Percentiles rank a stretch among this genome's conserved stretches.
phyloP scores from a whole-genome alignment of 1,140 invertebrate species.

The Belonocnema kinseyi region DNA sequence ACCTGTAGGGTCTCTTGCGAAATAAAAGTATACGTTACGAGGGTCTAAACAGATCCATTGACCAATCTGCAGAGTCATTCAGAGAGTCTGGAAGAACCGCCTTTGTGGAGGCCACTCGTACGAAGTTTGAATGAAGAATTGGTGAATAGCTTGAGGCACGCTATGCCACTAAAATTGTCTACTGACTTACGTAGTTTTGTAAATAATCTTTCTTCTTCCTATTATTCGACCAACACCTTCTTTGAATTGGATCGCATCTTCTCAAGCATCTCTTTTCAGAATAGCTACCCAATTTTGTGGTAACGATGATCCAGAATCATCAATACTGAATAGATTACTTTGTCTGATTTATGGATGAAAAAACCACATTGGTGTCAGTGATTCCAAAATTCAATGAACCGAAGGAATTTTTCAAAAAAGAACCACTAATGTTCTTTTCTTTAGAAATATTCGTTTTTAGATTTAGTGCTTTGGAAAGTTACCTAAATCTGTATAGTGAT shows the following conservation, averaged over 20 bases:
- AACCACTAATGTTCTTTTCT: too few species aligned
- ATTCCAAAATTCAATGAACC: too few species aligned
- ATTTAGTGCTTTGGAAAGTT: too few species aligned
- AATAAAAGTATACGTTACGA: conserved; percentile 50
- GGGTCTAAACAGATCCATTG: conserved; percentile 52
- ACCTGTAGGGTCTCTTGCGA: conserved; percentile 46
- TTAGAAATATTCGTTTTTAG: too few species aligned
- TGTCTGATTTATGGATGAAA: conserved; percentile 16
- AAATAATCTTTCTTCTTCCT: conserved; percentile 5
- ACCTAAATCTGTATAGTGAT: too few species aligned
- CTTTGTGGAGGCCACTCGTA: conserved; percentile 45
- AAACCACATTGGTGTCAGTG: conserved; percentile 39
- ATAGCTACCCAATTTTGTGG: too few species aligned
- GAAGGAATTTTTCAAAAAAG: too few species aligned
- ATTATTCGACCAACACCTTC: too few species aligned
- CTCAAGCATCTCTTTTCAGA: too few species aligned
- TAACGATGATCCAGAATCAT: too few species aligned
- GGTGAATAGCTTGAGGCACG: conserved; percentile 42
- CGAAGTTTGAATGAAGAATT: conserved; percentile 46
- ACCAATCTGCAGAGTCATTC: conserved; percentile 41
- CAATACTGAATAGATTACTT: too few species aligned
- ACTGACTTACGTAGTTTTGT: conserved; percentile 36
- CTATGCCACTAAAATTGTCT: conserved; percentile 41
- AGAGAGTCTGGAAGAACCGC: conserved; percentile 32
- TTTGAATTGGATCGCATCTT: too few species aligned